Evolutionary conservation across 2,888 invertebrate genomes (phyloP).

Genomic region (Kryphioiulus occultus): DNA sequence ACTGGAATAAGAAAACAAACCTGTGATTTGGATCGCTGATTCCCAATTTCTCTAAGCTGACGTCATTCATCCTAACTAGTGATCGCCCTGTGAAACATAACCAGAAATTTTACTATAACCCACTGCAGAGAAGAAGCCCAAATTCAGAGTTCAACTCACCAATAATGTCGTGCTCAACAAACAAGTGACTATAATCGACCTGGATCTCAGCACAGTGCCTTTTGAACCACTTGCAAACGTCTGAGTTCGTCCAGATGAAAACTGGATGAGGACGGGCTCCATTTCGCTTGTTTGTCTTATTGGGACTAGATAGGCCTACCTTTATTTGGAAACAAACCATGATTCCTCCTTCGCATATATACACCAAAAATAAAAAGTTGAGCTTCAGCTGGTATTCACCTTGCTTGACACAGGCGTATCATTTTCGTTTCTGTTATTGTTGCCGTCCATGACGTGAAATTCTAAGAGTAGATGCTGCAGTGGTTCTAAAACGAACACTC

Average conservation of each 20-base stretch:
- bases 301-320: constrained; percentile 38
- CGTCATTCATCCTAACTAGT: constrained; percentile 47
- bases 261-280: constrained; percentile 47
- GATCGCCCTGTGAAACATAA: constrained; percentile 46
- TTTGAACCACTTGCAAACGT: constrained; percentile 50
- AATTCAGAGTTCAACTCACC: constrained; percentile 40
- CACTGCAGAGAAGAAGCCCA: neutral
- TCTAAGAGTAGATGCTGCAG: neutral
- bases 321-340: neutral
- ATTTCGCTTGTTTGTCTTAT: constrained; percentile 10
- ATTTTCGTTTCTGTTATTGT: neutral
- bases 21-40: constrained; percentile 45
- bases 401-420: neutral
- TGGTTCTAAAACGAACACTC: neutral
- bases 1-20: constrained; percentile 32
- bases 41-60: constrained; percentile 50
- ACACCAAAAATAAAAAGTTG: too few relatives aligned
- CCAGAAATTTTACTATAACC: neutral
- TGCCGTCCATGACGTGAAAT: neutral
- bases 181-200: constrained; percentile 41
- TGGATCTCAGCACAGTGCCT: constrained; percentile 51
- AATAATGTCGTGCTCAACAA: constrained; percentile 50
- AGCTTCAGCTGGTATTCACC: neutral
- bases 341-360: neutral
- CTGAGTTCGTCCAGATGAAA: constrained; percentile 51